phyloP scores from a whole-genome alignment of 2,797 vertebrate species.

The Epinephelus coioides region DNA sequence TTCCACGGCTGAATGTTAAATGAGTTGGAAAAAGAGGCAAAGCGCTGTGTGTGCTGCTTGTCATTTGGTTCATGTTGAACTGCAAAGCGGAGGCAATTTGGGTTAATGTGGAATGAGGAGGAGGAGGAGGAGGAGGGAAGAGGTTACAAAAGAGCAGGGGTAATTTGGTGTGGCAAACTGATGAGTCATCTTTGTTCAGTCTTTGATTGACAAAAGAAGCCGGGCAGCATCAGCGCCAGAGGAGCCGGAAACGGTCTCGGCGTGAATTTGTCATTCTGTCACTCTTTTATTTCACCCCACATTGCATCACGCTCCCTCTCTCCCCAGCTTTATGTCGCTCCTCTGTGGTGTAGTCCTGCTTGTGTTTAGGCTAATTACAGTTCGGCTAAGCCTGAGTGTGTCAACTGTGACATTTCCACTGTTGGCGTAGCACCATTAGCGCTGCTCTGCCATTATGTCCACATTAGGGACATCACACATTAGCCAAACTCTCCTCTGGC shows the following conservation, averaged over 20 bases:
- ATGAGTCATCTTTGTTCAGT: constrained; percentile 75
- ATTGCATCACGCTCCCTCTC: constrained; percentile 15
- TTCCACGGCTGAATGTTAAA: constrained; percentile 79
- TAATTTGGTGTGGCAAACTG: constrained; percentile 78
- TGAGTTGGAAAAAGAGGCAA: constrained; percentile 80
- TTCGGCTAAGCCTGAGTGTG: constrained; percentile 48
- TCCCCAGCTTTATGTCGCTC: constrained; percentile 22
- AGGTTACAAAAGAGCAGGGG: constrained; percentile 44
- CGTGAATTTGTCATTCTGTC: constrained; percentile 62
- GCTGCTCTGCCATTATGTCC: constrained; percentile 53
- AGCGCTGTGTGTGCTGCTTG: constrained; percentile 59
- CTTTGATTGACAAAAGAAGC: constrained; percentile 71
- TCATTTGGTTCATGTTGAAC: constrained; percentile 74
- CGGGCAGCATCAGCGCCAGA: constrained; percentile 19
- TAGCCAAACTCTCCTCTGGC: constrained; percentile 58
- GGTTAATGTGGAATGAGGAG: constrained; percentile 71
- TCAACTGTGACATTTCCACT: constrained; percentile 70
- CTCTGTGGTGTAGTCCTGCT: constrained; percentile 31
- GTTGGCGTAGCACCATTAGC: constrained; percentile 63
- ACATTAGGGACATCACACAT: constrained; percentile 63
- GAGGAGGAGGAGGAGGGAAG: constrained; percentile 26
- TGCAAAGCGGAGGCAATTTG: constrained; percentile 75
- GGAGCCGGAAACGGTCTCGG: constrained; percentile 29
- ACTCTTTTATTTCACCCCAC: constrained; percentile 10
- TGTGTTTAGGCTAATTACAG: constrained; percentile 72